A percentile compares a stretch with the other conserved stretches of the same genome.
These are phyloP conservation scores for Pyrgilauda ruficollis DNA, from an alignment of 2,113 vertebrate species.

Conservation along the genomic window DNA sequence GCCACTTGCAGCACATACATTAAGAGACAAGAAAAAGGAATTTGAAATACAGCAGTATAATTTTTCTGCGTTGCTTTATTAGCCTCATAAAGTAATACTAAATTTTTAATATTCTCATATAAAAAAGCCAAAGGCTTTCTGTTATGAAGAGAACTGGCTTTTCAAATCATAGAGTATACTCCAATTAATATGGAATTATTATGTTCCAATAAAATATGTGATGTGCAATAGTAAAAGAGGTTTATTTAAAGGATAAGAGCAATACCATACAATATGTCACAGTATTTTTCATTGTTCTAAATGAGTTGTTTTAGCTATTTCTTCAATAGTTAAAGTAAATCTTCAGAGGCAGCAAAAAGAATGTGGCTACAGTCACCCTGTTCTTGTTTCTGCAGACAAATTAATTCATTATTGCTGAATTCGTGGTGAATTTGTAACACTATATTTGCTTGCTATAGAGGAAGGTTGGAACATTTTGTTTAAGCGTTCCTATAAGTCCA, in stretches of 20 bases:
- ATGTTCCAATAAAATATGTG: not conserved
- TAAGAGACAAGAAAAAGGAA: not conserved
- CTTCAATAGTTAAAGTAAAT: not conserved
- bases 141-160: not conserved
- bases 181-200: not conserved
- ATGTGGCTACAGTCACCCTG: not conserved
- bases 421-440: not conserved
- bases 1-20: not conserved
- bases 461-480: not conserved
- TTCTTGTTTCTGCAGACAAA: not conserved
- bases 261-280: not conserved
- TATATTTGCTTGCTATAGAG: not conserved
- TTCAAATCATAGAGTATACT: not conserved
- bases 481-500: accelerated
- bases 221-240: not conserved
- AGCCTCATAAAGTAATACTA: not conserved
- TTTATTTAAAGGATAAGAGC: not conserved
- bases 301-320: not conserved
- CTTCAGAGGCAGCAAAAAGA: not conserved
- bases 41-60: not conserved
- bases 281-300: not conserved
- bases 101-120: not conserved
- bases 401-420: not conserved
- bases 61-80: not conserved
- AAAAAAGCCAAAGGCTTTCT: not conserved